These are phyloP conservation scores for Gavialis gangeticus DNA, from an alignment of 2,113 vertebrate species.

Conservation along the genomic window DNA sequence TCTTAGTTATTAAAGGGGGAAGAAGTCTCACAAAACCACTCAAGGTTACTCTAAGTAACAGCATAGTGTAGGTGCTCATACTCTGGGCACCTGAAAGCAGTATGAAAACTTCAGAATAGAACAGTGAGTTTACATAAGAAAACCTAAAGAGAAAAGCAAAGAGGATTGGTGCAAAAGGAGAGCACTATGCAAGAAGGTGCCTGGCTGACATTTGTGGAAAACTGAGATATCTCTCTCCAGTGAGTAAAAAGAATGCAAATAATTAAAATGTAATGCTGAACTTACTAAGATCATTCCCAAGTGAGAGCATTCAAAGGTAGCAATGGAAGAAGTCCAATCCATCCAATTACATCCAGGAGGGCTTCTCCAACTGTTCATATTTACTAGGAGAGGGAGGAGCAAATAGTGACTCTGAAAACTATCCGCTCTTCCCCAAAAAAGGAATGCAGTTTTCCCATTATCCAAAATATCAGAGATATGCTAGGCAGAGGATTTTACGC, in stretches of 20 bases:
- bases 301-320: constrained; percentile 50
- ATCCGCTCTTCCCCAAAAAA: constrained; percentile 39
- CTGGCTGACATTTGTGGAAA: neutral
- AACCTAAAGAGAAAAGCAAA: neutral
- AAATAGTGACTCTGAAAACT: constrained; percentile 27
- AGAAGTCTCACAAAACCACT: neutral
- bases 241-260: constrained; percentile 21
- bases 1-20: neutral
- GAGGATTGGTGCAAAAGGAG: neutral
- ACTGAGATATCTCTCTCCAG: constrained; percentile 15
- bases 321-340: neutral
- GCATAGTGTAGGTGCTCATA: neutral
- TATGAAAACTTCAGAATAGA: neutral
- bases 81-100: neutral
- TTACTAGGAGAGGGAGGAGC: constrained; percentile 2
- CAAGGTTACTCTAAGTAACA: neutral
- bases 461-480: constrained; percentile 49
- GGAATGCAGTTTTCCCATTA: constrained; percentile 48
- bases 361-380: constrained; percentile 45
- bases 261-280: neutral
- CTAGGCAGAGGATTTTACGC: constrained; percentile 71
- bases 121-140: neutral
- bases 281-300: constrained; percentile 66
- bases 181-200: neutral
- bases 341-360: constrained; percentile 27